These are phyloP conservation scores for Cuniculus paca DNA, from an alignment of 2,797 vertebrate species.

Conservation along the genomic window DNA sequence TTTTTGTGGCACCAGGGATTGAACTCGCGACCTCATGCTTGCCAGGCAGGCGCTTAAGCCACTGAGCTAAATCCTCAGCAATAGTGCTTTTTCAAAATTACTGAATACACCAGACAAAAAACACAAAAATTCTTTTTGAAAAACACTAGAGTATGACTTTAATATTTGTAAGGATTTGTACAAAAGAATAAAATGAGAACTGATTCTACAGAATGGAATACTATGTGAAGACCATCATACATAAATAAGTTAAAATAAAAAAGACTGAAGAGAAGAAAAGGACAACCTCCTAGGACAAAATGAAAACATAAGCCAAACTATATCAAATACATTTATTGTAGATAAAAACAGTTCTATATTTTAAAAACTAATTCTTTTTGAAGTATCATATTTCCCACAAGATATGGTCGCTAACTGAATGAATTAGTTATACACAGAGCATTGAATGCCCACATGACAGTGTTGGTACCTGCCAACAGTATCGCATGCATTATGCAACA, in stretches of 20 bases:
- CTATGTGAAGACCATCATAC: neutral
- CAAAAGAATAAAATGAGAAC: constrained; percentile 1
- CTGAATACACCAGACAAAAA: neutral
- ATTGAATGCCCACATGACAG: neutral
- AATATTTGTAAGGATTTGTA: neutral
- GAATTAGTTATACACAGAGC: neutral
- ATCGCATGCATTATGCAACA: neutral
- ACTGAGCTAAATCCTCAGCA: too few species aligned
- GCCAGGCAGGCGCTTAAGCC: too few species aligned
- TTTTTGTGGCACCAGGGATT: too few species aligned
- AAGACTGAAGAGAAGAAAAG: neutral
- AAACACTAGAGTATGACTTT: neutral
- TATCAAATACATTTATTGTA: constrained; percentile 8
- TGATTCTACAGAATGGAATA: neutral
- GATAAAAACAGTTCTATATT: neutral
- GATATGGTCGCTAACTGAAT: neutral
- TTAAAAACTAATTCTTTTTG: neutral
- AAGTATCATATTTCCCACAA: neutral
- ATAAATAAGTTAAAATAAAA: neutral
- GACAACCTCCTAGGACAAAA: neutral
- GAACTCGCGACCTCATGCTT: too few species aligned
- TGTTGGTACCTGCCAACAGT: neutral
- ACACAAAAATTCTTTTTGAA: neutral
- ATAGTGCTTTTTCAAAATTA: too few species aligned
- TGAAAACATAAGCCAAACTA: neutral